phyloP scores from a whole-genome alignment of 2,797 vertebrate species.

The Cyprinella venusta region DNA sequence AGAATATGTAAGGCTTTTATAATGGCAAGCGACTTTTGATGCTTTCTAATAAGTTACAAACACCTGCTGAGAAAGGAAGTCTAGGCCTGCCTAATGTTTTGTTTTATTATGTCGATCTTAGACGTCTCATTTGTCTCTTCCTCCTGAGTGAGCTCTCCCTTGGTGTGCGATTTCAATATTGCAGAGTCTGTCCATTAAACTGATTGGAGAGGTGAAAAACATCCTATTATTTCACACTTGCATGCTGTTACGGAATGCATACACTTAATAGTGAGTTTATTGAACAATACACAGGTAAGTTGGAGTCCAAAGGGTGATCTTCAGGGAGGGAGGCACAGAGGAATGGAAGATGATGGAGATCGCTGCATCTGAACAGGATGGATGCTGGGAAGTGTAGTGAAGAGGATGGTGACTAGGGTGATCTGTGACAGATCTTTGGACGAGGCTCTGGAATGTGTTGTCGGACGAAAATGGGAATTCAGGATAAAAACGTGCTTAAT shows the following conservation, averaged over 20 bases:
- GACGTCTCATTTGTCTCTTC: constrained; percentile 31
- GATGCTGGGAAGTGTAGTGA: no score
- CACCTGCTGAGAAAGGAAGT: not conserved
- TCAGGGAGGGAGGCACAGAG: no score
- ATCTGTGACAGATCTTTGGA: no score
- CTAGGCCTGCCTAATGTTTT: not conserved
- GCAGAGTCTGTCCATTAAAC: not conserved
- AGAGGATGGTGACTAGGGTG: no score
- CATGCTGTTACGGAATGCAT: not conserved
- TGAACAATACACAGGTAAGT: no score
- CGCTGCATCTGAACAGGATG: no score
- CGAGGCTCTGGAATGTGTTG: no score
- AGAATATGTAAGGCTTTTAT: constrained; percentile 15
- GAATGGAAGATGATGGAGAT: no score
- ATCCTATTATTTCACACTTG: not conserved
- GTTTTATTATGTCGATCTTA: constrained; percentile 35
- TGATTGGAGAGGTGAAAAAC: not conserved
- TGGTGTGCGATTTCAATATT: not conserved
- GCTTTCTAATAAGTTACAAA: not conserved
- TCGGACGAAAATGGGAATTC: no score
- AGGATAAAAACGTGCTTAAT: no score
- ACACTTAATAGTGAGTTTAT: no score
- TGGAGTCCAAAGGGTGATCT: no score
- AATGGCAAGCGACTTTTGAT: constrained; percentile 7
- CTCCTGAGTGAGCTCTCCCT: constrained; percentile 14